These are phyloP conservation scores for Sebastes elongatus DNA, from an alignment of 2,797 vertebrate genomes.

Conservation along the genomic window DNA sequence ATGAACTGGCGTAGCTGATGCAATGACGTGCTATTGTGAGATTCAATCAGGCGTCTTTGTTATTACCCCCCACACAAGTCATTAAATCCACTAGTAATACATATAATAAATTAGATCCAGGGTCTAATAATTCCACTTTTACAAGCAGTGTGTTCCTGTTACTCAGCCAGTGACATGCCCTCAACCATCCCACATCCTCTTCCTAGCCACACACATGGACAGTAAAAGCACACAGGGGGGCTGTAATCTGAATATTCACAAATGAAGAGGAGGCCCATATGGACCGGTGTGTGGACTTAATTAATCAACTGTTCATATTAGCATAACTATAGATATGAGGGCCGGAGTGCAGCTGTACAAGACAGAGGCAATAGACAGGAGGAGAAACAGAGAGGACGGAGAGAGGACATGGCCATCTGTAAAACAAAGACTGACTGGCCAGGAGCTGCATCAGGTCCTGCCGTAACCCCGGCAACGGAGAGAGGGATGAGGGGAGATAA, in stretches of 20 bases:
- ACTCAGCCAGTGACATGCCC: constrained; percentile 22
- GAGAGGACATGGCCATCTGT: constrained; percentile 54
- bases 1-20: neutral
- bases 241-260: constrained; percentile 36
- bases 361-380: constrained; percentile 49
- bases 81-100: constrained; percentile 2
- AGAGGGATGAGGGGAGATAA: constrained; percentile 17
- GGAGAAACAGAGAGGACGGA: constrained; percentile 5
- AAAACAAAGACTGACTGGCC: constrained; percentile 62
- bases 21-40: neutral
- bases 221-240: constrained; percentile 31
- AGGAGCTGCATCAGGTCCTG: constrained; percentile 47
- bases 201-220: constrained; percentile 2
- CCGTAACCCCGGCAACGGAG: constrained; percentile 71
- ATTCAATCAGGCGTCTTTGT: neutral
- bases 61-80: neutral
- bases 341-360: constrained; percentile 59
- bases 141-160: constrained; percentile 35
- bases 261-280: constrained; percentile 27
- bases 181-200: constrained; percentile 23
- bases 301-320: constrained; percentile 56
- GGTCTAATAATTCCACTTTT: constrained; percentile 24
- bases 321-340: constrained; percentile 39
- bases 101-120: constrained; percentile 35
- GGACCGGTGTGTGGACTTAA: constrained; percentile 29